These are phyloP conservation scores for Falco novaeseelandiae DNA, from an alignment of 2,797 vertebrate species.

Conservation along the genomic window DNA sequence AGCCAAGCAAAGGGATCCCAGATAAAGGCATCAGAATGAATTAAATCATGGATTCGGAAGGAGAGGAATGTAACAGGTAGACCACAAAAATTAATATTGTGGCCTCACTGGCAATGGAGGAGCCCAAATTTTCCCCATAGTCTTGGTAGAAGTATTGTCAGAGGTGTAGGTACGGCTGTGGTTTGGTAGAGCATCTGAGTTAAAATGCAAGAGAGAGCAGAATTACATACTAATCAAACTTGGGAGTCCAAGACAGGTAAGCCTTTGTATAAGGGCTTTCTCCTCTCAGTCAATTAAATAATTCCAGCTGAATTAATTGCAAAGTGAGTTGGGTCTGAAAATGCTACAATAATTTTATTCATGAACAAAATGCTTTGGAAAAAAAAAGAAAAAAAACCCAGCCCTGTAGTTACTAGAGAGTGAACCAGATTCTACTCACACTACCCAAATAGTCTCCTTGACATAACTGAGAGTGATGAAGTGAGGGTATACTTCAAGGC, in stretches of 20 bases:
- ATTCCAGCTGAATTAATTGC: not conserved
- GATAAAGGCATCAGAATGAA: not conserved
- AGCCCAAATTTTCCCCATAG: not conserved
- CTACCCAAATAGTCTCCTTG: not conserved
- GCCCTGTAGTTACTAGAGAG: not conserved
- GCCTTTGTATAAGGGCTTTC: not conserved
- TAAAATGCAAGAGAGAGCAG: not conserved
- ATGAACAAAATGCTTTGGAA: not conserved
- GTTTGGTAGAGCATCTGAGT: not conserved
- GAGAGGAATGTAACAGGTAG: not conserved
- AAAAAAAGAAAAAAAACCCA: not conserved
- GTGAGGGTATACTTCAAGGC: not conserved
- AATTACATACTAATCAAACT: not conserved
- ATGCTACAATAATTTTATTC: not conserved
- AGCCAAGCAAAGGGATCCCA: not conserved
- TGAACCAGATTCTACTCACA: not conserved
- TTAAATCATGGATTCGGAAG: not conserved
- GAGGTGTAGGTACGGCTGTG: not conserved
- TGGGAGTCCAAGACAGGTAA: not conserved
- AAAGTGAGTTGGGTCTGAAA: not conserved
- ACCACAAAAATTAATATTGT: not conserved
- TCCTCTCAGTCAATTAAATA: not conserved
- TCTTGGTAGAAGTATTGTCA: not conserved
- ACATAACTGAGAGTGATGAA: not conserved
- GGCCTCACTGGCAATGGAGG: not conserved